These are phyloP conservation scores for Crenuchus spilurus DNA, from an alignment of 2,797 vertebrate genomes.

Conservation along the genomic window DNA sequence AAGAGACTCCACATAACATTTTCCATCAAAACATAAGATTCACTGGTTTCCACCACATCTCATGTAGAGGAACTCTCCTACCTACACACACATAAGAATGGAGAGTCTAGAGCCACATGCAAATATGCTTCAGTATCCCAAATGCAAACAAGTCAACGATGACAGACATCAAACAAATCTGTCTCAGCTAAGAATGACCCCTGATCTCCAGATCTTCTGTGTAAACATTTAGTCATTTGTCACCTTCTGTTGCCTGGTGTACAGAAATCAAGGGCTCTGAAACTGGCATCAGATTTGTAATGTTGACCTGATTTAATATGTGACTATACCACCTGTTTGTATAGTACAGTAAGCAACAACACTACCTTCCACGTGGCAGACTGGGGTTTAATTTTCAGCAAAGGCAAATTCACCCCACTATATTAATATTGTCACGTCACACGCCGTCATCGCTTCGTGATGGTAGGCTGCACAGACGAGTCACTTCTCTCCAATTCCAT, in stretches of 20 bases:
- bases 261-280: background rate
- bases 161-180: conserved; percentile 30
- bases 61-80: background rate
- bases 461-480: too few relatives aligned
- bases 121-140: conserved; percentile 28
- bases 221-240: conserved; percentile 19
- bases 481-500: too few relatives aligned
- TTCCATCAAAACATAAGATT: conserved; percentile 8
- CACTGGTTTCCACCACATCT: background rate
- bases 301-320: too few relatives aligned
- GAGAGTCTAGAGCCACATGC: conserved; percentile 26
- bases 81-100: background rate
- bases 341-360: too few relatives aligned
- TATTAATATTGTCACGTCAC: too few relatives aligned
- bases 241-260: background rate
- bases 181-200: background rate
- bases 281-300: background rate
- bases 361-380: too few relatives aligned
- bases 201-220: conserved; percentile 5
- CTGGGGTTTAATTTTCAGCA: too few relatives aligned
- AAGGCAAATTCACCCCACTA: too few relatives aligned
- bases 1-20: background rate
- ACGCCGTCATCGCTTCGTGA: too few relatives aligned
- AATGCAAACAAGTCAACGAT: conserved; percentile 16
- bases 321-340: too few relatives aligned